These are phyloP conservation scores for Pedicia rivosa DNA, from an alignment of 2,888 invertebrate genomes.

Conservation along the genomic window DNA sequence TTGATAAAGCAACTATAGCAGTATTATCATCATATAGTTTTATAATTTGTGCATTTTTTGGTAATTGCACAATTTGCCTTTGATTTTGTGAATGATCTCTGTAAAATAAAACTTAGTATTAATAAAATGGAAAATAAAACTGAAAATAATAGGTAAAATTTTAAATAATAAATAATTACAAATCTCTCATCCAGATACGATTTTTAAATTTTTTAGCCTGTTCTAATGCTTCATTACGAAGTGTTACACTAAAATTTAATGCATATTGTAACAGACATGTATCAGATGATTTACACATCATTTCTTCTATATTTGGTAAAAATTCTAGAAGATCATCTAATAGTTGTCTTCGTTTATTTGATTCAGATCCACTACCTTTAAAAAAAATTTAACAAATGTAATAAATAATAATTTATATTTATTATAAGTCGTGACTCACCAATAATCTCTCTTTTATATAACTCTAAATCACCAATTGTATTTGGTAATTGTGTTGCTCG, in stretches of 20 bases:
- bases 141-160: too few species aligned
- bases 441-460: slow-evolving; percentile 4
- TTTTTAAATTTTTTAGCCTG: slow-evolving; percentile 21
- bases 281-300: slow-evolving; percentile 21
- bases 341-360: slow-evolving; percentile 11
- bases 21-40: too few species aligned
- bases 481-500: slow-evolving; percentile 21
- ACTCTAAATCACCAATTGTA: slow-evolving; percentile 22
- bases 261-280: slow-evolving; percentile 25
- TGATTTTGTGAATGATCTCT: too few species aligned
- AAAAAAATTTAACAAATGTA: neutral
- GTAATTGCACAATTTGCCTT: too few species aligned
- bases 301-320: slow-evolving; percentile 25
- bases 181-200: slow-evolving; percentile 25
- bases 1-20: too few species aligned
- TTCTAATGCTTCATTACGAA: slow-evolving; percentile 22
- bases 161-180: too few species aligned
- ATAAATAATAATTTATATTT: neutral
- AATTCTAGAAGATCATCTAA: slow-evolving; percentile 20
- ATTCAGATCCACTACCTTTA: too few species aligned
- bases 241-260: slow-evolving; percentile 18
- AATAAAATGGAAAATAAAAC: too few species aligned
- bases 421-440: neutral
- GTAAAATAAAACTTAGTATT: too few species aligned
- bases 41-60: too few species aligned